Base-by-base conservation (phyloP, 1,140 invertebrate genomes). In the Drosophila trapezifrons region DNA sequence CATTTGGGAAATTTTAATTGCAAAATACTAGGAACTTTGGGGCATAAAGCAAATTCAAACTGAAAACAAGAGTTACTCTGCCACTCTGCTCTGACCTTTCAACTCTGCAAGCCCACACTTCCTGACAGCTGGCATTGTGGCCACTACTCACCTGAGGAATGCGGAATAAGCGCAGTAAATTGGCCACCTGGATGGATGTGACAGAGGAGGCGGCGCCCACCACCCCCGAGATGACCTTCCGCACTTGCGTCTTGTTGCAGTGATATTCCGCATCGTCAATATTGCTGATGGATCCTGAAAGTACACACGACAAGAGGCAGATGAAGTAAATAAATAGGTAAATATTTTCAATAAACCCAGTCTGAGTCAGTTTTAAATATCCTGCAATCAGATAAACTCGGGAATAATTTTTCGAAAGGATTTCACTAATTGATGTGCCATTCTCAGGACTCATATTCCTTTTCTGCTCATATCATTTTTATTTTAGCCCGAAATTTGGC, bases 131-230 rank as follows among this genome's bases (percentile, higher is more conserved):
- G 8, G 17, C 12, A 20, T 35, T 5, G n/a, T 35, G 15, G 42
- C 7, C 20, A 49, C 42, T 13, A 71, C 47, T 70, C 92, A 98
- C 98, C 95, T 98, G 98, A 15, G 98, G 98, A 92, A 99, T 99
- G 92, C 96, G 97, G 92, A 99, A 99, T 7, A 99, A 95, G 43
- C 98, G 94, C 42, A 99, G 93, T 49, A 99, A 94, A 94, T 98
- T 99, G 38, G 98, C 98, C 20, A 99, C 98, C 94, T 98, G 97
- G 72, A 99, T 98, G 5, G 97, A 98, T 13, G 98, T 99, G 40
- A 98, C 97, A 80, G 97, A 98, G 46, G 97, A 98, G 1, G 98
- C 97, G 5, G 98, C 98, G 4, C 97, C 98, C n/a, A 99, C 96
- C 6, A 99, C 98, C 0, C 98, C 98, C 4, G 97, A 97, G 78